A percentile compares a stretch with the other conserved stretches of the same genome.
Conservation (phyloP, 2,797 vertebrate genomes). For the Iguana delicatissima region DNA sequence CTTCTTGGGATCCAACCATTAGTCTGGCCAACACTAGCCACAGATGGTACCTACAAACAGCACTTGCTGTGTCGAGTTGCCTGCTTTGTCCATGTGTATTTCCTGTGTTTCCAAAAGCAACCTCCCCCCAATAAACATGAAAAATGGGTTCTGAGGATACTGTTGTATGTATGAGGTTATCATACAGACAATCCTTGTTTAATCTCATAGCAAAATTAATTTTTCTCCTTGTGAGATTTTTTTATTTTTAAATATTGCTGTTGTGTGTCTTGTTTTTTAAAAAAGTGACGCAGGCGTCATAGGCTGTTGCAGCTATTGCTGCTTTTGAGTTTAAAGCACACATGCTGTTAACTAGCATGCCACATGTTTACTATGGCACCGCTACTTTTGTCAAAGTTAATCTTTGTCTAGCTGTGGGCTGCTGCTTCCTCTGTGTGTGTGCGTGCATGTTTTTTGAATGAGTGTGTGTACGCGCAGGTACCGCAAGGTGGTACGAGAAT, state of each 20-base stretch:
- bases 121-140: conserved; percentile 10
- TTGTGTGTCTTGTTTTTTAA: conserved; percentile 62
- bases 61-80: neutral
- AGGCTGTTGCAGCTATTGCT: conserved; percentile 64
- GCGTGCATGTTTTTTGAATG: neutral
- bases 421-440: conserved; percentile 42
- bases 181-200: conserved; percentile 40
- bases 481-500: neutral
- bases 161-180: conserved; percentile 22
- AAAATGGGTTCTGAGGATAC: neutral
- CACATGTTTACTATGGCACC: conserved; percentile 66
- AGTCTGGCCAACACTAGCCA: neutral
- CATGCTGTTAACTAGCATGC: conserved; percentile 70
- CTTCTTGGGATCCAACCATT: neutral
- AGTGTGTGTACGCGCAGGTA: neutral
- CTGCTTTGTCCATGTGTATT: conserved; percentile 37
- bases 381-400: conserved; percentile 67
- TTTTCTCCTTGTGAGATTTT: conserved; percentile 53
- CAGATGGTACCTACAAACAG: too few relatives aligned
- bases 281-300: conserved; percentile 80
- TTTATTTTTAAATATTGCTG: conserved; percentile 49
- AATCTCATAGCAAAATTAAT: neutral
- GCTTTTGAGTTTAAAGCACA: conserved; percentile 53
- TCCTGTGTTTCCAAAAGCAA: conserved; percentile 43
- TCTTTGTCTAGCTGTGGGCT: conserved; percentile 56